Evolutionary conservation across 2,797 vertebrate genomes (phyloP).

Genomic region (Sparidentex hasta): DNA sequence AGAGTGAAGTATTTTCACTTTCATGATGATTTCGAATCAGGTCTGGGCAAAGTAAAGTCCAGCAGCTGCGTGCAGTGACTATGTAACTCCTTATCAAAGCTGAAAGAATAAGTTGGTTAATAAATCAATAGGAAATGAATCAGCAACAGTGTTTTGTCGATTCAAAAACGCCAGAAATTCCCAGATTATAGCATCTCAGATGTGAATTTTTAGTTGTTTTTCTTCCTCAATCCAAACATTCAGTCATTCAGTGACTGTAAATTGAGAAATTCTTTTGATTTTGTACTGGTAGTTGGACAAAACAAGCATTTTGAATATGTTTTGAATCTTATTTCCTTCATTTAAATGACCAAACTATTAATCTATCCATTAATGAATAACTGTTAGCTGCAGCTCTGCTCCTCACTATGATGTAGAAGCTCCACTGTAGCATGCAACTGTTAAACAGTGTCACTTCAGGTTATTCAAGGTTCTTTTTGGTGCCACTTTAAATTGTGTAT

Average conservation of each 20-base stretch:
- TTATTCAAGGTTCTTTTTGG: neutral
- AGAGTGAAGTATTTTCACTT: neutral
- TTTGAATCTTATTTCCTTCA: neutral
- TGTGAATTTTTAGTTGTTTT: neutral
- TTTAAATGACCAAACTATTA: neutral
- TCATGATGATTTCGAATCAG: neutral
- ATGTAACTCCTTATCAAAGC: neutral
- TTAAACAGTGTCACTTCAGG: neutral
- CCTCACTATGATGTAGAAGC: neutral
- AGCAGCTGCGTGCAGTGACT: too few relatives aligned
- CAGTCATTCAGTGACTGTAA: neutral
- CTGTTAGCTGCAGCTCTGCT: neutral
- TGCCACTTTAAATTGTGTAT: neutral
- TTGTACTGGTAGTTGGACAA: neutral
- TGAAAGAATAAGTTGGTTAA: neutral
- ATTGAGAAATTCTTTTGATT: neutral
- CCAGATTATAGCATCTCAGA: neutral
- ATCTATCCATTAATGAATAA: neutral
- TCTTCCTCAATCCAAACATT: neutral
- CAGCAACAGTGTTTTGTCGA: neutral
- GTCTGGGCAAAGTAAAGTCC: neutral
- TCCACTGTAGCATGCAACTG: neutral
- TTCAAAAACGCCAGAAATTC: neutral
- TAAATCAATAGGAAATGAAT: neutral
- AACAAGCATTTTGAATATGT: neutral